Evolutionary conservation across 2,113 vertebrate species (phyloP), one percentile per base, ranked within the genome.

Genomic region (Nothobranchius furzeri): DNA sequence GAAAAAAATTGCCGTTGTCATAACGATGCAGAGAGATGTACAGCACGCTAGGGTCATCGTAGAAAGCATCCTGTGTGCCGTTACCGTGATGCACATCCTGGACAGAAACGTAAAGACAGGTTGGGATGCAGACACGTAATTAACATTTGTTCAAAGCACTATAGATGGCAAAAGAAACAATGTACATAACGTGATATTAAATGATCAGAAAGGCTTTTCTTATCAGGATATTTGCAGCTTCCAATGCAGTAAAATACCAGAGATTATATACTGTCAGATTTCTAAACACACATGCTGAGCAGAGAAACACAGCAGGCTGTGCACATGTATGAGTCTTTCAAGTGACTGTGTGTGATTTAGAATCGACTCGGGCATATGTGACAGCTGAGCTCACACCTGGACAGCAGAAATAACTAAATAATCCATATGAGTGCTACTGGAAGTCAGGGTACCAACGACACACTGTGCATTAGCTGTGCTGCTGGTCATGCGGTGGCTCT

Each of bases 51-150:
- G 95, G 94, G 82, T 99, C 95, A 8, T 88, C 76, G 81, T 96
- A 98, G 90, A 98, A 98, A 20, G 95, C 93, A 30, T 95, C 92
- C 89, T 97, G 96, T 13, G 94, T 96, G 30, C 95, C 95, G 0
- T 96, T 96, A 30, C 96, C 96, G 6, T 99, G 97, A 89, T 98
- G 97, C 71, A 98, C 92, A 3, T 98, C 97, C 97, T 99, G 59
- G 0, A 67, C 6, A 85, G 13, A 11, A 56, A 78, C 63, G 9
- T 49, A 14, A 61, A 47, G 20, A 70, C 10, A 73, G 52, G 20
- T 75, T 52, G 74, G 49, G 9, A 64, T 42, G 42, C 2, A 40
- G 50, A 17, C 3, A 49, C 6, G 13, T 14, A 7, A 54, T 64
- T 20, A 64, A 45, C 13, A 12, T 43, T 45, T 42, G 24, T 35